Percentiles rank a stretch among this genome's conserved stretches.
Evolutionary conservation across 2,888 invertebrate species (phyloP).

Genomic region (Cheilosia vernalis): DNA sequence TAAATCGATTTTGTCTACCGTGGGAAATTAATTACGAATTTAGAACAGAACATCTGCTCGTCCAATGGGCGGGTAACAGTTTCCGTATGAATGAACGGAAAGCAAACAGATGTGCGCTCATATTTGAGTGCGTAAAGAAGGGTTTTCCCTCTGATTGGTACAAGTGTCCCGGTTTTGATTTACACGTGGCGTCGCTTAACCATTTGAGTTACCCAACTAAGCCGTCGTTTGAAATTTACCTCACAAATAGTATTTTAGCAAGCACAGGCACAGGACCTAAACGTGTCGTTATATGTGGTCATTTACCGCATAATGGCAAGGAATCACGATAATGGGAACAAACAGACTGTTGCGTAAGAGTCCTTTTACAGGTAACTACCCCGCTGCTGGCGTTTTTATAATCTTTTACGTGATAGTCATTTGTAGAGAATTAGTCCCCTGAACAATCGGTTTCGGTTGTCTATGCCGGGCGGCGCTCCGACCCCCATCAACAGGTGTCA

Average conservation of each 20-base stretch:
- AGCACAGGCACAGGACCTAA: not conserved
- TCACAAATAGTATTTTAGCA: conserved; percentile 6
- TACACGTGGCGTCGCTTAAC: not conserved
- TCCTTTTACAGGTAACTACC: not conserved
- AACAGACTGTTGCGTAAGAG: conserved; percentile 11
- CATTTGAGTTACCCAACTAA: too few species aligned
- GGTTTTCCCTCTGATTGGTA: too few species aligned
- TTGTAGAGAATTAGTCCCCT: conserved; percentile 15
- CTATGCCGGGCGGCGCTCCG: not conserved
- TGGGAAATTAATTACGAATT: not conserved
- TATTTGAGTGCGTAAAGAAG: too few species aligned
- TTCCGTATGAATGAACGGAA: too few species aligned
- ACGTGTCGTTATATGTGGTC: not conserved
- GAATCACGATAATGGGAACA: conserved; percentile 3
- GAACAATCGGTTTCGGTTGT: conserved; percentile 3
- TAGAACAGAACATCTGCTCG: not conserved
- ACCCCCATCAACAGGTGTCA: conserved; percentile 53
- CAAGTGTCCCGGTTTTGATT: not conserved
- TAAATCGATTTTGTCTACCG: conserved; percentile 3
- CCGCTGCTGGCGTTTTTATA: conserved; percentile 8
- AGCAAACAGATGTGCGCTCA: too few species aligned
- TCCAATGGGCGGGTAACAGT: too few species aligned
- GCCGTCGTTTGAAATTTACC: not conserved
- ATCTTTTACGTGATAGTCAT: conserved; percentile 21
- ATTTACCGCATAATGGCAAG: not conserved